Evolutionary conservation across 2,797 vertebrate genomes (phyloP), one percentile per base, ranked within the genome.

Genomic region (Jordanella pulchra): DNA sequence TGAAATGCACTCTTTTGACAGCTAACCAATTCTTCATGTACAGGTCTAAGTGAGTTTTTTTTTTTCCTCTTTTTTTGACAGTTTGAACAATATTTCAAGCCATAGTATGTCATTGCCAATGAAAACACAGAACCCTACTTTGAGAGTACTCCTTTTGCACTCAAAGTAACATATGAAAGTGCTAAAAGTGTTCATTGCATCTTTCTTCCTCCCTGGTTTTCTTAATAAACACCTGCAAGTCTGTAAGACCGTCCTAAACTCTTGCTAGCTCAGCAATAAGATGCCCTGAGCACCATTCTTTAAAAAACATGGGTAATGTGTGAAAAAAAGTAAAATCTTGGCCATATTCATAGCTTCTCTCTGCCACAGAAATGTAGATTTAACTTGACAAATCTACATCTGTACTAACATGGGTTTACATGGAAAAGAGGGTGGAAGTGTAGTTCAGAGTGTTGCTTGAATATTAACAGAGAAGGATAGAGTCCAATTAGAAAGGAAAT

Each of bases 401-500:
- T 21, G 10, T 32, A 4, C 7, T 5, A 60, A 67, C 70, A 42
- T n/a, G 64, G 30, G 11, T 44, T 71, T 44, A 7, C 71, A 71
- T 60, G 71, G 56, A 66, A 28, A 61, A 35, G 54, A 66, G 71
- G 75, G 80, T 73, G 76, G 51, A 84, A 73, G 77, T 66, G 72
- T 44, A 73, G 76, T 74, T 69, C 79, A 30, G 51, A 81, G 78
- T 78, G 79, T 67, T 64, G 80, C 65, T 54, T 65, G 71, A 51
- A n/a, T 68, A 70, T 39, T 61, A 66, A 66, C 50, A 51, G 47
- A 71, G 69, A 64, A 70, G 55, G 39, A 67, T 42, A 80, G 69
- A 84, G 82, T 84, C 67, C 56, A 73, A 71, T 42, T 68, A 55
- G 60, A 84, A 56, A 89, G 89, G 89, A 92, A 89, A 89, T 84